Evolutionary conservation across 2,113 vertebrate species (phyloP).

Genomic region (Gasterosteus aculeatus): DNA sequence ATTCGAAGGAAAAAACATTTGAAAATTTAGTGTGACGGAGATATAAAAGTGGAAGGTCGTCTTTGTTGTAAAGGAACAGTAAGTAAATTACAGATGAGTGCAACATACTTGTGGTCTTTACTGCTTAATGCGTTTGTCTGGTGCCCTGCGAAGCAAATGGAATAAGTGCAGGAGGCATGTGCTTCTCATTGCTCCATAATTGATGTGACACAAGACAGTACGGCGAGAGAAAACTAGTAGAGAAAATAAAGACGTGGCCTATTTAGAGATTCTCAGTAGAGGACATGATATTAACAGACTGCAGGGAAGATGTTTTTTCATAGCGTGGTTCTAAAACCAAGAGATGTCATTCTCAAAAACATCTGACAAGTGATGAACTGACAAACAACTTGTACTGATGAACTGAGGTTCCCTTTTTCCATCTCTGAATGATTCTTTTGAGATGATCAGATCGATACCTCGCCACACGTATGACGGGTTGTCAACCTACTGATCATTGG

Average conservation of each 20-base stretch:
- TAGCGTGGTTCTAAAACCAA: slow-evolving; percentile 8
- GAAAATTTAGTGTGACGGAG: not conserved
- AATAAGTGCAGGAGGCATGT: slow-evolving; percentile 66
- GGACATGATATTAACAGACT: slow-evolving; percentile 50
- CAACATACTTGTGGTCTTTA: slow-evolving; percentile 19
- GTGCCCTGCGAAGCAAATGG: slow-evolving; percentile 59
- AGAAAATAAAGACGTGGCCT: slow-evolving; percentile 73
- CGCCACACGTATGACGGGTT: too few relatives aligned
- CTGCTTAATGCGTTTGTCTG: slow-evolving; percentile 23
- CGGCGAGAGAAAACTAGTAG: slow-evolving; percentile 56
- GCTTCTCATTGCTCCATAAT: slow-evolving; percentile 73
- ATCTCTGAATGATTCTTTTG: not conserved
- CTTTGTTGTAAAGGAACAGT: slow-evolving; percentile 14
- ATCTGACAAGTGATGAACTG: not conserved
- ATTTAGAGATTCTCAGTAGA: slow-evolving; percentile 72
- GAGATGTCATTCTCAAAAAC: slow-evolving; percentile 1
- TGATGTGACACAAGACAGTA: slow-evolving; percentile 71
- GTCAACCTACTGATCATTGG: too few relatives aligned
- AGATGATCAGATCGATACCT: too few relatives aligned
- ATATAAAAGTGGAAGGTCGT: not conserved
- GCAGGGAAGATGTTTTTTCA: slow-evolving; percentile 19
- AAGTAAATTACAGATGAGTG: slow-evolving; percentile 11
- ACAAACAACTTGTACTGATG: not conserved
- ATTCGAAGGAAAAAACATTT: not conserved
- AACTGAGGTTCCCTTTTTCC: not conserved